Evolutionary conservation across 2,797 vertebrate species (phyloP), one percentile per base, ranked within the genome.

Genomic region (Masticophis lateralis): DNA sequence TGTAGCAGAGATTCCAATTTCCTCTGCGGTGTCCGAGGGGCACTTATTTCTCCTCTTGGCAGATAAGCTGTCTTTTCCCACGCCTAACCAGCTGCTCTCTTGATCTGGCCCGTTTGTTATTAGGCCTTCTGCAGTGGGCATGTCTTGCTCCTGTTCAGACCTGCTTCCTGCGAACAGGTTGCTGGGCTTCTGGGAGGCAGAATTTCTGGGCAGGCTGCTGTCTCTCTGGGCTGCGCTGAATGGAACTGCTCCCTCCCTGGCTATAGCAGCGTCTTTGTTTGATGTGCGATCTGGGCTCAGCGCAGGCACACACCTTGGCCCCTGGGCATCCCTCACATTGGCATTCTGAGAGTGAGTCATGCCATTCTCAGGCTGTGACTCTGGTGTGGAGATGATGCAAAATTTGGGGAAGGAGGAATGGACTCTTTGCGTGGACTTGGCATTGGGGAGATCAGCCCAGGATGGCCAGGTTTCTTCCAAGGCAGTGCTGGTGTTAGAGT

Each of bases 1-100:
- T 87, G 91, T 0, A 0, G 74, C 0, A 9, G 63, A 32, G 16
- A 66, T 0, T 0, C 5, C 56, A 12, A 20, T 63, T 56, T 11
- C 91, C 91, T 91, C 0, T 0, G 92, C 55, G 0, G 59, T 60
- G 61, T 7, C 90, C 0, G 0, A 9, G 0, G 88, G 10, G 43
- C 61, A 93, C 87, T 89, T 86, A 91, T 95, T 94, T 93, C 94
- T 92, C 2, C 1, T 3, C 27, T 56, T 0, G 56, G 0, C 53
- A 60, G 89, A 88, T 56, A 89, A 14, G 32, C 1, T 0, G 63
- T 11, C 32, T 32, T 9, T 2, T 0, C 88, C 90, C 22, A 11
- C 22, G 0, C 56, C 51, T 27, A 79, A 2, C 1, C 2, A 3
- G 51, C n/a, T 37, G 3, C 25, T 86, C 0, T 93, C 61, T n/a